phyloP scores from a whole-genome alignment of 2,888 invertebrate species.

The Pristionchus maxplancki region DNA sequence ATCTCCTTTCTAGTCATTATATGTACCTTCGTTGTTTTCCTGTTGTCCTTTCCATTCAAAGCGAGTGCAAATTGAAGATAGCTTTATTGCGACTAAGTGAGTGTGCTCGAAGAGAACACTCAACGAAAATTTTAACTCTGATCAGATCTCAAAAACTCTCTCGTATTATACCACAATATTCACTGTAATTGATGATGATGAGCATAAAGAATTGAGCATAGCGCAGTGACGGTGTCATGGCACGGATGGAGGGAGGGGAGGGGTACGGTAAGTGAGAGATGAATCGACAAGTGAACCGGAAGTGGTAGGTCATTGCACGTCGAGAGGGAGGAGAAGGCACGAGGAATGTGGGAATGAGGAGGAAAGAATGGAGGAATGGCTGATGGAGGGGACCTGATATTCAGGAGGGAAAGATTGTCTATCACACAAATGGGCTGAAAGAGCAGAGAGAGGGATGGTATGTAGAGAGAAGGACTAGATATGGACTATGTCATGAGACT shows the following conservation, averaged over 20 bases:
- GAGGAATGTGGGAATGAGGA: conserved; percentile 6
- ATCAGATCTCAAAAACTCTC: conserved; percentile 45
- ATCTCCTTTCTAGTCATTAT: conserved; percentile 29
- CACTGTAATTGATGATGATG: not conserved
- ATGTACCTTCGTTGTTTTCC: conserved; percentile 36
- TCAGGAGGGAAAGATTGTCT: not conserved
- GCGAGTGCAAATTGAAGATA: conserved; percentile 28
- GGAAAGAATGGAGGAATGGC: not conserved
- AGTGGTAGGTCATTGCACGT: not conserved
- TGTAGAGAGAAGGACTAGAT: conserved; percentile 15
- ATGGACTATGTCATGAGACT: not conserved
- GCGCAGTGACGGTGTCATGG: conserved; percentile 1
- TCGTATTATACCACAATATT: conserved; percentile 34
- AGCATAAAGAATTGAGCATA: conserved; percentile 25
- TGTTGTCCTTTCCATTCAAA: conserved; percentile 28
- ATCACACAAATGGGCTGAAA: conserved; percentile 10
- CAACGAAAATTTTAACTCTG: not conserved
- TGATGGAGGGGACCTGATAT: not conserved
- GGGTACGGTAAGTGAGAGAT: conserved; percentile 20
- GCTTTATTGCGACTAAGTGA: conserved; percentile 9
- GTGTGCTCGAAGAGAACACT: conserved; percentile 1
- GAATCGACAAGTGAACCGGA: conserved; percentile 30
- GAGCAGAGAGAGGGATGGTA: not conserved
- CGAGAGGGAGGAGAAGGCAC: conserved; percentile 31
- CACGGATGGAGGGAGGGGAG: not conserved